These are phyloP conservation scores for Hyalella azteca DNA, from an alignment of 2,888 invertebrate genomes.

Conservation along the genomic window DNA sequence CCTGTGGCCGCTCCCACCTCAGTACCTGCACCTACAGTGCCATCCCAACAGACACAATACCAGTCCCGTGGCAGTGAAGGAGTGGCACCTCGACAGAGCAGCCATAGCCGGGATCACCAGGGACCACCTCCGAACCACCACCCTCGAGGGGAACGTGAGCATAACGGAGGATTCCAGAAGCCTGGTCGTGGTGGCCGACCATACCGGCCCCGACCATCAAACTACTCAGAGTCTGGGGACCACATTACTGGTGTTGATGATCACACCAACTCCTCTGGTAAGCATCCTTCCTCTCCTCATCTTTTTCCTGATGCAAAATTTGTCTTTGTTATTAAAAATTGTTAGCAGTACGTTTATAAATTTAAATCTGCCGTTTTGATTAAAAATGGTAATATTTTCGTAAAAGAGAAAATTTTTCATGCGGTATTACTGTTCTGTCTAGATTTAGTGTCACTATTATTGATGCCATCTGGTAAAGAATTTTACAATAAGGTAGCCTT, in stretches of 20 bases:
- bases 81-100: background rate
- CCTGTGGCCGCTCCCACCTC: background rate
- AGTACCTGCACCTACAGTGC: background rate
- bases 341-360: no score
- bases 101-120: background rate
- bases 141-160: slow-evolving; percentile 13
- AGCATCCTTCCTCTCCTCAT: background rate
- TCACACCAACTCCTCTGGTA: slow-evolving; percentile 21
- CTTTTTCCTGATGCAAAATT: background rate
- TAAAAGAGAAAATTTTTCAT: no score
- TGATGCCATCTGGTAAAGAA: no score
- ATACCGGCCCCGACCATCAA: background rate
- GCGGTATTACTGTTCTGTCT: no score
- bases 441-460: no score
- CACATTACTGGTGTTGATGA: slow-evolving; percentile 10
- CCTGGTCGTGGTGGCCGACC: background rate
- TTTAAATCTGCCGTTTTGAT: no score
- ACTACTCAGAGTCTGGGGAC: slow-evolving; percentile 13
- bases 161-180: slow-evolving; percentile 27
- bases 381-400: no score
- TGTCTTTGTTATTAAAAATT: no score
- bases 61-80: background rate
- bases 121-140: background rate
- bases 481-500: no score
- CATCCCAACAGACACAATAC: background rate